Conservation (phyloP, 2,113 vertebrate species). For the Antechinus flavipes region DNA sequence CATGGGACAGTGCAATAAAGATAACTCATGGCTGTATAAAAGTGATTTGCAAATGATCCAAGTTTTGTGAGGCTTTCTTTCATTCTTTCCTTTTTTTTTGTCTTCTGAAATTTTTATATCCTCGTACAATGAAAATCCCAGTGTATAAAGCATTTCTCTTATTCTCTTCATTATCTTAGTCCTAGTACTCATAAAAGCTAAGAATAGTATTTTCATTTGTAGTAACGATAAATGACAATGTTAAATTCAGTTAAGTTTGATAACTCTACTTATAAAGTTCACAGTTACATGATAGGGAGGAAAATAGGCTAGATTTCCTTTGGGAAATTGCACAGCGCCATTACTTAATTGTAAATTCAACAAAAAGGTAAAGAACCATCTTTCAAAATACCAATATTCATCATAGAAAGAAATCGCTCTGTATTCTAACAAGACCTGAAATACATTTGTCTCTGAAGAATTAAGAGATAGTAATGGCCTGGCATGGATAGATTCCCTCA, state of each 20-base stretch:
- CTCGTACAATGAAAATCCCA: background rate
- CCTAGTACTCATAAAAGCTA: conserved; percentile 42
- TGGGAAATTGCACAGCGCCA: background rate
- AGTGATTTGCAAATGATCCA: background rate
- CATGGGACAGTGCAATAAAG: background rate
- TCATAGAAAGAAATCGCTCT: background rate
- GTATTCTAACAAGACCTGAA: background rate
- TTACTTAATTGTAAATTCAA: background rate
- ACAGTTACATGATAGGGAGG: conserved; percentile 28
- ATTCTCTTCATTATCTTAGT: conserved; percentile 51
- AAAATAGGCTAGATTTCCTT: background rate
- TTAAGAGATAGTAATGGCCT: background rate
- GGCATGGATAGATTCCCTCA: background rate
- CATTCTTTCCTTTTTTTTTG: background rate
- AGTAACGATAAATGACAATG: conserved; percentile 22
- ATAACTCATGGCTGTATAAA: background rate
- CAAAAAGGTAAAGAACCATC: background rate
- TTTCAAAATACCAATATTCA: background rate
- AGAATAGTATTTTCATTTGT: conserved; percentile 8
- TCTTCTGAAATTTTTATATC: background rate
- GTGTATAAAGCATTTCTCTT: conserved; percentile 54
- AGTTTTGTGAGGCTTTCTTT: background rate
- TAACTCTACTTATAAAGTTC: conserved; percentile 44
- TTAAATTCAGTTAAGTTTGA: conserved; percentile 1
- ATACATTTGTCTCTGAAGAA: background rate